These are phyloP conservation scores for Labeo catla DNA, from an alignment of 2,113 vertebrate species.

Conservation along the genomic window DNA sequence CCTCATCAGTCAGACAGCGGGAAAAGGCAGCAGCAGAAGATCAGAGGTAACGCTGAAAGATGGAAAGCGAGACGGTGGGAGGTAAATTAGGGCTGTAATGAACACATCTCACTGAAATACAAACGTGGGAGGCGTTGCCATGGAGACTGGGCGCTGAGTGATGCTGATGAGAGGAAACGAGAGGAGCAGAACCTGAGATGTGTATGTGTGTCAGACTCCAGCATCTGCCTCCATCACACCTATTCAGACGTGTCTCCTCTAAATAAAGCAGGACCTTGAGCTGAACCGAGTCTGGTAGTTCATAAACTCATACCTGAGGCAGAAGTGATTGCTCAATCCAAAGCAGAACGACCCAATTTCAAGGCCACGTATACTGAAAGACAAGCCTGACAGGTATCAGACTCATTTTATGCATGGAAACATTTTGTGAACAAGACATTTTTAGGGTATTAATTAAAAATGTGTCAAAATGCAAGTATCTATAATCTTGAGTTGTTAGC, in stretches of 20 bases:
- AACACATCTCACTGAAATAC: conserved; percentile 51
- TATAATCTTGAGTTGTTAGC: not conserved
- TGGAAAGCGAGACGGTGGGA: conserved; percentile 18
- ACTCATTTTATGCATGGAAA: not conserved
- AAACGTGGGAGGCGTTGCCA: conserved; percentile 68
- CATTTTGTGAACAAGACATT: not conserved
- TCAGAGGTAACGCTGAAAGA: not conserved
- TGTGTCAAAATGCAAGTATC: not conserved
- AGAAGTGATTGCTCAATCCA: not conserved
- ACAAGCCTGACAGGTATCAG: not conserved
- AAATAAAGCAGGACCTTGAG: conserved; percentile 21
- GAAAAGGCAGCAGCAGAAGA: conserved; percentile 1
- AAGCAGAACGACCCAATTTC: not conserved
- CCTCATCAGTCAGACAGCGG: not conserved
- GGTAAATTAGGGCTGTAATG: conserved; percentile 28
- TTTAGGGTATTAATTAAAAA: not conserved
- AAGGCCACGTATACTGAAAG: not conserved
- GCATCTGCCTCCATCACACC: not conserved
- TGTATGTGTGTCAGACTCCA: conserved; percentile 8
- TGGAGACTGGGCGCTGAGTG: conserved; percentile 65
- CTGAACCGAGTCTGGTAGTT: not conserved
- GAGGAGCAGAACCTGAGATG: not conserved
- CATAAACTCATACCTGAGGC: not conserved
- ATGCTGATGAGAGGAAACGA: conserved; percentile 38
- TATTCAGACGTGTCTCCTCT: not conserved